Percentiles rank a stretch among this genome's conserved stretches.
These are phyloP conservation scores for Olivierus martensii DNA, from an alignment of 1,140 invertebrate species.

Conservation along the genomic window DNA sequence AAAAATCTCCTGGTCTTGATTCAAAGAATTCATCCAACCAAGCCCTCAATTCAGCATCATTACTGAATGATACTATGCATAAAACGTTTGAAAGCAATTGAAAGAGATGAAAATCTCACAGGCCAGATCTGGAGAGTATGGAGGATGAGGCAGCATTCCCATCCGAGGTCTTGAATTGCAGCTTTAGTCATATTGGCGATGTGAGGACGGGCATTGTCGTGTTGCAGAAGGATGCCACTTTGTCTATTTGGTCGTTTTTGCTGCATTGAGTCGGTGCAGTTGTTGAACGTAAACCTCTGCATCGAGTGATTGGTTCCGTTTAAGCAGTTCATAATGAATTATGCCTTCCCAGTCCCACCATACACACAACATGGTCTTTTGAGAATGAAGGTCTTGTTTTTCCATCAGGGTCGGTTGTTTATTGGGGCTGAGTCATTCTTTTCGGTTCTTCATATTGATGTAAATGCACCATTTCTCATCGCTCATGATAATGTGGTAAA, in stretches of 20 bases:
- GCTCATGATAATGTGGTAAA: constrained; percentile 6
- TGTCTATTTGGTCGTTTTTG: constrained; percentile 1
- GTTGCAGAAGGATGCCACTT: constrained; percentile 3
- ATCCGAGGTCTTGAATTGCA: constrained; percentile 27
- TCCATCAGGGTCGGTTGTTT: neutral
- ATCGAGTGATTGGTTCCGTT: constrained; percentile 9
- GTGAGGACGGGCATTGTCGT: constrained; percentile 25
- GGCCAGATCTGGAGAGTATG: constrained; percentile 32
- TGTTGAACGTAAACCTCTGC: constrained; percentile 5
- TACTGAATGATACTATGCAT: neutral
- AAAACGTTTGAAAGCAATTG: neutral
- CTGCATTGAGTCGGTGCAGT: constrained; percentile 5
- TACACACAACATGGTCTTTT: constrained; percentile 11
- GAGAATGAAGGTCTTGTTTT: constrained; percentile 3
- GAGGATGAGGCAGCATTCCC: constrained; percentile 34
- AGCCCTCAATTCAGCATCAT: neutral
- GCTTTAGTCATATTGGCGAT: constrained; percentile 12
- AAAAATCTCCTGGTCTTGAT: constrained; percentile 6
- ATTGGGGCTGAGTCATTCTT: neutral
- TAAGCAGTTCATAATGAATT: constrained; percentile 8
- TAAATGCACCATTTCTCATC: constrained; percentile 10
- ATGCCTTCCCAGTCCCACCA: constrained; percentile 11
- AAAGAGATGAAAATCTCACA: constrained; percentile 30
- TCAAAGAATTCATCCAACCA: constrained; percentile 2
- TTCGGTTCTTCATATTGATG: constrained; percentile 3